Conservation (phyloP, 1,140 invertebrate species). For the Scylla paramamosain region DNA sequence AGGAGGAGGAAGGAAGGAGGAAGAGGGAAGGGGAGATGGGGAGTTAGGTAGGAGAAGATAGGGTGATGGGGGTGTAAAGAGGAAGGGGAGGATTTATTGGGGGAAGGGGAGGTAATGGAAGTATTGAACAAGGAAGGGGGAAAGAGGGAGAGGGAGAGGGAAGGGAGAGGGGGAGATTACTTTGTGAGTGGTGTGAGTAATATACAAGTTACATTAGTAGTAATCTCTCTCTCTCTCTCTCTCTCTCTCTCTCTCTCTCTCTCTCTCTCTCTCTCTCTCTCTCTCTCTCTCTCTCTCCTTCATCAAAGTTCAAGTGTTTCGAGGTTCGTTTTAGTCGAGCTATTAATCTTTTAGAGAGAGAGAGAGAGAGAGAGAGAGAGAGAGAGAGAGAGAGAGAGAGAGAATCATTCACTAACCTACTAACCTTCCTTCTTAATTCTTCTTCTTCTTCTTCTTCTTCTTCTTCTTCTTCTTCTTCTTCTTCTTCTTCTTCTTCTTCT, state of each 20-base stretch:
- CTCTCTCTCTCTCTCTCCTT: conserved; percentile 34
- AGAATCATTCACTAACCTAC: neutral
- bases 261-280: conserved; percentile 42
- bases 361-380: conserved; percentile 39
- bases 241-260: conserved; percentile 38
- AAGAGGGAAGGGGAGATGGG: neutral
- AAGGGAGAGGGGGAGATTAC: neutral
- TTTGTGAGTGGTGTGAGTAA: neutral
- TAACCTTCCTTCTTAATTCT: neutral
- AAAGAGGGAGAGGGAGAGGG: conserved; percentile 24
- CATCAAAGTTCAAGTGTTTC: neutral
- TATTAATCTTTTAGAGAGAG: conserved; percentile 3
- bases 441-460: no score
- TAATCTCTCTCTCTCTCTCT: neutral
- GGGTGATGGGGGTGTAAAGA: neutral
- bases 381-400: conserved; percentile 42
- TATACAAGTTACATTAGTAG: neutral
- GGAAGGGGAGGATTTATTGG: neutral
- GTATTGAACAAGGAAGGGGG: neutral
- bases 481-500: no score
- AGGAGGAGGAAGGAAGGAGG: neutral
- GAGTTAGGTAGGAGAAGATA: neutral
- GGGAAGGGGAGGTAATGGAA: neutral
- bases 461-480: no score
- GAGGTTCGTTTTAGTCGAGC: neutral